A percentile compares a stretch with the other conserved stretches of the same genome.
Conservation (phyloP, 2,113 vertebrate genomes). For the Bos javanicus region DNA sequence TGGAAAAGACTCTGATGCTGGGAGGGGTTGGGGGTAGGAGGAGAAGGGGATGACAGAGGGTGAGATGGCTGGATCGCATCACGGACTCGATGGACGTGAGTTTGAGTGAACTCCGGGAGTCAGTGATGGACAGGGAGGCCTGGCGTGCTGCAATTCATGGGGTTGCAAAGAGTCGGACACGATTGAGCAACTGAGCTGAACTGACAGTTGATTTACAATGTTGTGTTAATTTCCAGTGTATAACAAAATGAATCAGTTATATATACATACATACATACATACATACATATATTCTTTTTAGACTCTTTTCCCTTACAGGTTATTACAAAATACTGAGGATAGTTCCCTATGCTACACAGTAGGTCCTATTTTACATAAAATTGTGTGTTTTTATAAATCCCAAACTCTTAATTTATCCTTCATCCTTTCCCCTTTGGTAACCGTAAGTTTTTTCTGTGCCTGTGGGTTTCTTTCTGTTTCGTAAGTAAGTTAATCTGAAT, state of each 20-base stretch:
- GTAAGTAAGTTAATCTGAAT: not conserved
- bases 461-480: not conserved
- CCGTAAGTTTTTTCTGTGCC: not conserved
- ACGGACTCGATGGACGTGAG: rapidly evolving
- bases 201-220: not conserved
- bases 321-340: not conserved
- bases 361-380: not conserved
- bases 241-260: not conserved
- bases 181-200: no score
- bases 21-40: no score
- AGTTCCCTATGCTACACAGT: not conserved
- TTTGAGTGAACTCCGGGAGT: rapidly evolving
- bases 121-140: no score
- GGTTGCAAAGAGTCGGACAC: no score
- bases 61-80: no score
- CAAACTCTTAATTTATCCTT: not conserved
- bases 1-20: no score
- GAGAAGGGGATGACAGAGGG: no score
- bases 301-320: not conserved
- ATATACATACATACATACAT: not conserved
- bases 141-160: no score
- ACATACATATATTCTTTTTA: not conserved
- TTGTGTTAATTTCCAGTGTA: not conserved
- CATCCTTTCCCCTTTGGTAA: not conserved
- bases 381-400: not conserved